Evolutionary conservation across 2,113 vertebrate species (phyloP), one percentile per base, ranked within the genome.

Genomic region (Cyanistes caeruleus): DNA sequence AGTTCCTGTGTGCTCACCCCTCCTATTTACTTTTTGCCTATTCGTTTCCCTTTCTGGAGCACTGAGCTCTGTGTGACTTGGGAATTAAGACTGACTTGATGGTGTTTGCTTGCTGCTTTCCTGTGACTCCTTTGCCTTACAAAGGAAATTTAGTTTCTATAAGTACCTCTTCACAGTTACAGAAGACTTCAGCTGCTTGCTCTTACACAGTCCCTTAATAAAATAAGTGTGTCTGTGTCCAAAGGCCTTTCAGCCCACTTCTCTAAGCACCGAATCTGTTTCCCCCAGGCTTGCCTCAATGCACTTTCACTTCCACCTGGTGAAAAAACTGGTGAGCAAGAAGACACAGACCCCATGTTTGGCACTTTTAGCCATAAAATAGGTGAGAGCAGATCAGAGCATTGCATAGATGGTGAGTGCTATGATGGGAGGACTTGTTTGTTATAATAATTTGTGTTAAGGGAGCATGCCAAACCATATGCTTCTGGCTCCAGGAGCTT

Each of bases 371-470:
- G 67, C 89, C 75, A 76, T 84, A 73, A 11, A 80, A 69, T 51
- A 87, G 72, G 84, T 33, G 81, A 88, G 76, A 85, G 55, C 85
- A 88, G 48, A 33, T 86, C 56, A 68, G 72, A 68, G 51, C 44
- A 22, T 46, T 80, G 72, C 64, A 22, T 3, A 31, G 59, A 9
- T 59, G 43, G 46, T 59, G 69, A 74, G 10, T 17, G 2, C 21
- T 51, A 8, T 0, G 0, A 59, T 59, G 81, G 65, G 74, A 93
- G 49, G 46, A 91, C 0, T 0, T 15, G 14, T 79, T 90, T 81
- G 60, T n/a, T 49, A 39, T 39, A 39, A 18, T 49, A 35, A 10
- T 27, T 37, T 56, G 64, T 0, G 27, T 84, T 73, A 56, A 81
- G 31, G 48, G 76, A 88, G 27, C 27, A 18, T 2, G 13, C 27